These are phyloP conservation scores for Spizaetus ornatus DNA, from an alignment of 2,113 vertebrate species.

Conservation along the genomic window DNA sequence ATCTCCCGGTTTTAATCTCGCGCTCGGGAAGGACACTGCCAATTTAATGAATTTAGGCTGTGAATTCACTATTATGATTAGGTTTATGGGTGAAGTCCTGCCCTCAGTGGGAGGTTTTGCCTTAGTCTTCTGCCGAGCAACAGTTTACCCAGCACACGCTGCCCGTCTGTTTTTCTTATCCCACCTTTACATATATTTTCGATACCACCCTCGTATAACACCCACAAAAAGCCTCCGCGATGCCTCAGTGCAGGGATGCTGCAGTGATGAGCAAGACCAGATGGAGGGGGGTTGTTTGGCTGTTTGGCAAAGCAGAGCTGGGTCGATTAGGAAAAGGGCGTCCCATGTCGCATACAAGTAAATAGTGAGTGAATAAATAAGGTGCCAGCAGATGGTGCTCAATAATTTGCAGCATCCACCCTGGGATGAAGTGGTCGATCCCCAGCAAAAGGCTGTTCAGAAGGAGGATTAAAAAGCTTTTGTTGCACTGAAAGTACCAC, in stretches of 20 bases:
- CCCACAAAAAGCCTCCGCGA: neutral
- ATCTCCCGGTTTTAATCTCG: neutral
- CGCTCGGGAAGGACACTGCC: neutral
- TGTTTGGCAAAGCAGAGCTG: neutral
- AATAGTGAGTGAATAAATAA: neutral
- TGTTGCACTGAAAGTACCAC: neutral
- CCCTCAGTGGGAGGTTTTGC: neutral
- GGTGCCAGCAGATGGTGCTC: conserved; percentile 51
- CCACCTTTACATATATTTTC: neutral
- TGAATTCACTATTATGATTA: neutral
- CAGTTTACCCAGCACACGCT: fast-evolving
- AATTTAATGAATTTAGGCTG: neutral
- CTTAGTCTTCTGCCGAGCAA: neutral
- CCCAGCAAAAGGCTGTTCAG: neutral
- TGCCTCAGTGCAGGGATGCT: neutral
- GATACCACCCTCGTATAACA: neutral
- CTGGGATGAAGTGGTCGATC: neutral
- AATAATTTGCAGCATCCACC: neutral
- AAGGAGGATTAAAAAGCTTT: neutral
- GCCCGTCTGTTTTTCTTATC: neutral
- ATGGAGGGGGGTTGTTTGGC: neutral
- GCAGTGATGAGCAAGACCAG: neutral
- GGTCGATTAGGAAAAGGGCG: neutral
- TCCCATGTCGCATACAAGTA: fast-evolving
- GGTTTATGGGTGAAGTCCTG: neutral